Evolutionary conservation across 1,140 invertebrate genomes (phyloP).

Genomic region (Homarus americanus): DNA sequence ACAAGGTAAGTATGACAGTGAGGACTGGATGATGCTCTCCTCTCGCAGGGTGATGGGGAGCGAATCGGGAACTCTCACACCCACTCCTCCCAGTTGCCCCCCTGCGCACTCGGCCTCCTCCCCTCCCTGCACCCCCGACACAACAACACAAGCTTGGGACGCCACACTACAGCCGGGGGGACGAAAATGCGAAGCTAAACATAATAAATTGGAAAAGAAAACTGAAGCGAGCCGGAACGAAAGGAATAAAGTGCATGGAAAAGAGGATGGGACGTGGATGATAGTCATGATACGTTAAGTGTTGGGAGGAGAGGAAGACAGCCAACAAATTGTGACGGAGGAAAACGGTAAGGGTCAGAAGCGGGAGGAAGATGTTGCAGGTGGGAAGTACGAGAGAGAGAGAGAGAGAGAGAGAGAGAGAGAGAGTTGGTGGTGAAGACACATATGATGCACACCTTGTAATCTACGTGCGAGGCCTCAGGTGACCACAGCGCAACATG

Average conservation of each 20-base stretch:
- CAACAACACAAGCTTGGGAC: too few relatives aligned
- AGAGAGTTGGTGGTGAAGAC: neutral
- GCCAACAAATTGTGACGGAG: neutral
- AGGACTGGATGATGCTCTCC: conserved; percentile 8
- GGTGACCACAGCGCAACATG: too few relatives aligned
- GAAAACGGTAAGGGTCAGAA: neutral
- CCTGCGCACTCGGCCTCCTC: too few relatives aligned
- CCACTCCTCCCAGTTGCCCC: neutral
- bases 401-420: neutral
- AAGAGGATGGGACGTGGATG: too few relatives aligned
- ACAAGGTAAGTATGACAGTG: neutral
- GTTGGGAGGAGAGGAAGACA: conserved; percentile 8
- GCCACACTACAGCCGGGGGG: too few relatives aligned
- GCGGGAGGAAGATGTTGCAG: neutral
- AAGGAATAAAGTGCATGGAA: too few relatives aligned
- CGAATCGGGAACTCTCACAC: conserved; percentile 58
- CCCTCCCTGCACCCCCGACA: too few relatives aligned
- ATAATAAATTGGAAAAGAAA: too few relatives aligned
- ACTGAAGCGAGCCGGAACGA: too few relatives aligned
- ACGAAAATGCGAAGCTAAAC: too few relatives aligned
- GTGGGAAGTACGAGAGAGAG: neutral
- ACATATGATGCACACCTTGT: neutral
- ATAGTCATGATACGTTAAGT: too few relatives aligned
- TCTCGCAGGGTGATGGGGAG: conserved; percentile 45
- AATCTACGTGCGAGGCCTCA: too few relatives aligned